Conservation (phyloP, 2,797 vertebrate genomes). For the Phoxinus dragarum region DNA sequence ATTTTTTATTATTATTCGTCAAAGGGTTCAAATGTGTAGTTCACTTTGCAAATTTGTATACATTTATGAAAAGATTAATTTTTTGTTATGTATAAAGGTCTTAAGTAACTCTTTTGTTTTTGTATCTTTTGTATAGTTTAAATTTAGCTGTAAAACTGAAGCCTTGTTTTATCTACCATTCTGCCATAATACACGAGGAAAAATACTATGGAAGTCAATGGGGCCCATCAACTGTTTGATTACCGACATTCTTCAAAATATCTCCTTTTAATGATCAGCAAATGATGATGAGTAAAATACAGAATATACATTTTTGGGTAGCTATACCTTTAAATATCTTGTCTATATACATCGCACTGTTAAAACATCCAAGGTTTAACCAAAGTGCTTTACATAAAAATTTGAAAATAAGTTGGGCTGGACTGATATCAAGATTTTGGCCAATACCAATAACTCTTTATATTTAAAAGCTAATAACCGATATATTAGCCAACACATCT, state of each 20-base stretch:
- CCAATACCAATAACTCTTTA: too few relatives aligned
- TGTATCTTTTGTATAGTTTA: not conserved
- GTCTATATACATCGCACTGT: too few relatives aligned
- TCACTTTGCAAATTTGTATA: not conserved
- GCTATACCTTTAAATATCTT: too few relatives aligned
- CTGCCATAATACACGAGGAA: not conserved
- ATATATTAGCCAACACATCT: too few relatives aligned
- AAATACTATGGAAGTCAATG: not conserved
- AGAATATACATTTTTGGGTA: not conserved
- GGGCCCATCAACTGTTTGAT: not conserved
- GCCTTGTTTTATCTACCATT: not conserved
- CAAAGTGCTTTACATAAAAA: too few relatives aligned
- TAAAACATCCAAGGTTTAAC: too few relatives aligned
- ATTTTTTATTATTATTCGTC: not conserved
- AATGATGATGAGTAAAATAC: not conserved
- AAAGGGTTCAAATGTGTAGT: not conserved
- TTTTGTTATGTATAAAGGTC: not conserved
- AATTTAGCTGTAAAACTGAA: not conserved
- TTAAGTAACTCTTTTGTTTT: not conserved
- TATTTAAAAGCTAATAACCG: too few relatives aligned
- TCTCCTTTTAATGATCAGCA: not conserved
- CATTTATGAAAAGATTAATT: not conserved
- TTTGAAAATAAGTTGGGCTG: too few relatives aligned
- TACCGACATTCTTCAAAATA: not conserved
- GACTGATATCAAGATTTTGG: too few relatives aligned